Percentiles rank a stretch among this genome's conserved stretches.
phyloP scores from a whole-genome alignment of 2,797 vertebrate species.

The Pristis pectinata region DNA sequence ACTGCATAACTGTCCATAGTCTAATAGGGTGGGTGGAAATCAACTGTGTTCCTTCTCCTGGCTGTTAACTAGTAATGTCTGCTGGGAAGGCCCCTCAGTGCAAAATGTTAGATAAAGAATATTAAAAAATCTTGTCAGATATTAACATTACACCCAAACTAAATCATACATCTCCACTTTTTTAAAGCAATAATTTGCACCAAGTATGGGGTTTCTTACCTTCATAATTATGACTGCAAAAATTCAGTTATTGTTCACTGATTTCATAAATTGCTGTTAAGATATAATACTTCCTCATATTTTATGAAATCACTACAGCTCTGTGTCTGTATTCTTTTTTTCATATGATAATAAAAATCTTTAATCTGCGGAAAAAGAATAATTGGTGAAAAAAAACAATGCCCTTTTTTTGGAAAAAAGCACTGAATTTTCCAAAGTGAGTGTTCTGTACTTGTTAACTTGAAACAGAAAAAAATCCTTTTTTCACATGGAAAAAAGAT shows the following conservation, averaged over 20 bases:
- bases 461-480: background rate
- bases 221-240: too few species aligned
- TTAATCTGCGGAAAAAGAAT: background rate
- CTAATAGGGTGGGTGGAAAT: background rate
- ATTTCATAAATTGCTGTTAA: background rate
- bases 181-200: background rate
- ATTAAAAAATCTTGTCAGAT: background rate
- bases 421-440: background rate
- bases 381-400: background rate
- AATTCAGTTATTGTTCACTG: background rate
- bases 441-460: background rate
- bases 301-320: background rate
- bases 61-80: background rate
- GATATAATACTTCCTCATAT: background rate
- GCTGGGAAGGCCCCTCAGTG: background rate
- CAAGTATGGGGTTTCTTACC: background rate
- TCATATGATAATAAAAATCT: slow-evolving; percentile 5
- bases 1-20: background rate
- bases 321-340: background rate
- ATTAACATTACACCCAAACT: background rate
- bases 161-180: background rate
- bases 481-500: background rate
- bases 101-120: background rate
- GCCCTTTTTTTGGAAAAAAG: background rate
- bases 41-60: background rate